A percentile compares a stretch with the other conserved stretches of the same genome.
Evolutionary conservation across 2,797 vertebrate genomes (phyloP).

Genomic region (Hipposideros larvatus): DNA sequence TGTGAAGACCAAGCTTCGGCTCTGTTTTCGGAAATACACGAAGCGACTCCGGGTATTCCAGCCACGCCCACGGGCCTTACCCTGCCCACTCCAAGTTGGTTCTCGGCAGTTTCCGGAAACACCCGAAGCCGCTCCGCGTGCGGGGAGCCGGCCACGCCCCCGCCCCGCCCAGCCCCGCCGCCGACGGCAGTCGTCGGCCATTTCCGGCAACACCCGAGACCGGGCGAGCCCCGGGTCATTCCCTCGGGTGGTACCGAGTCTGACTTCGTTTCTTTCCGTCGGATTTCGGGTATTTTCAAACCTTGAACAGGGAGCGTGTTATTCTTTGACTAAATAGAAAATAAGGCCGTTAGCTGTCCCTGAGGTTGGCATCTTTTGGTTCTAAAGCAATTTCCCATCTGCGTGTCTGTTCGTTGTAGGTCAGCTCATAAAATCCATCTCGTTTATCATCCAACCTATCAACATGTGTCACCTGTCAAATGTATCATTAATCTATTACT

Average conservation of each 20-base stretch:
- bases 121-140: constrained; percentile 68
- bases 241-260: background rate
- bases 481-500: background rate
- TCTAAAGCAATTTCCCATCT: background rate
- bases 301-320: background rate
- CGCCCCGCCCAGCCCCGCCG: background rate
- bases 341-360: background rate
- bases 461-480: constrained; percentile 43
- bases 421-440: constrained; percentile 29
- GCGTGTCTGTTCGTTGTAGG: background rate
- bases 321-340: constrained; percentile 33
- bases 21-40: constrained; percentile 82
- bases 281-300: constrained; percentile 71
- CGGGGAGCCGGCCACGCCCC: constrained; percentile 60
- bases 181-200: constrained; percentile 49
- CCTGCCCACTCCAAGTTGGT: constrained; percentile 45
- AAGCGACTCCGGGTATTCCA: background rate
- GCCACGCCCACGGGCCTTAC: constrained; percentile 69
- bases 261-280: constrained; percentile 73
- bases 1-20: constrained; percentile 57
- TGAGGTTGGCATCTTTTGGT: constrained; percentile 12
- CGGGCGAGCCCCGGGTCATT: background rate
- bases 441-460: background rate
- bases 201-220: constrained; percentile 84
- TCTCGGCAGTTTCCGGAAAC: constrained; percentile 78